phyloP scores from a whole-genome alignment of 2,113 vertebrate genomes.

The Muntiacus reevesi region DNA sequence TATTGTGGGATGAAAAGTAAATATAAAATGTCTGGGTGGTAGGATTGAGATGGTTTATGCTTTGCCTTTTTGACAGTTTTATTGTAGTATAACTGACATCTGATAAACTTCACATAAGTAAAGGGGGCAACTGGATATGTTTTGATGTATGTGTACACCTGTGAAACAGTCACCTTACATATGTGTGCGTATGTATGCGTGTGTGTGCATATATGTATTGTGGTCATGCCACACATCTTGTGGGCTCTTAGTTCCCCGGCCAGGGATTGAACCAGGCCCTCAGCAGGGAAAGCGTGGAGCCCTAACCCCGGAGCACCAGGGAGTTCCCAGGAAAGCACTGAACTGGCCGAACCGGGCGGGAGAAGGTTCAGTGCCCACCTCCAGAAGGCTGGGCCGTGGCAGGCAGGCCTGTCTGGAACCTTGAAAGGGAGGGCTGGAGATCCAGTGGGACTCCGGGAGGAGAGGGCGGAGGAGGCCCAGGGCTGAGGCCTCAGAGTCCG shows the following conservation, averaged over 20 bases:
- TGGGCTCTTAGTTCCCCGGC: not conserved
- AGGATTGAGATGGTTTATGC: not conserved
- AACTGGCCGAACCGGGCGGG: not conserved
- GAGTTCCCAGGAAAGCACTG: not conserved
- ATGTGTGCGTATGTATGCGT: not conserved
- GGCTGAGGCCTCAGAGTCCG: not conserved
- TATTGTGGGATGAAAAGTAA: not conserved
- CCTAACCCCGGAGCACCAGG: not conserved
- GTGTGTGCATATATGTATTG: not conserved
- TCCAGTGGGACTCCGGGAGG: not conserved
- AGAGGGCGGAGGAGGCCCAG: accelerated
- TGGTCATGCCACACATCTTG: not conserved
- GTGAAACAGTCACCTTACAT: not conserved
- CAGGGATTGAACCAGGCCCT: not conserved
- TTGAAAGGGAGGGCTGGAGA: not conserved
- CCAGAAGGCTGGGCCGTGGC: not conserved
- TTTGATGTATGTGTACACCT: not conserved
- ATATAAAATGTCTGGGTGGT: not conserved
- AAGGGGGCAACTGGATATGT: not conserved
- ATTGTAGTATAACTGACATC: not conserved
- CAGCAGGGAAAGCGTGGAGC: not conserved
- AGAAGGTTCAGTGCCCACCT: not conserved
- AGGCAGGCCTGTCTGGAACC: not conserved
- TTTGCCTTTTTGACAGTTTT: not conserved
- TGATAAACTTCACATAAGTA: not conserved